Evolutionary conservation across 2,113 vertebrate genomes (phyloP), one percentile per base, ranked within the genome.

Genomic region (Arvicanthis niloticus): DNA sequence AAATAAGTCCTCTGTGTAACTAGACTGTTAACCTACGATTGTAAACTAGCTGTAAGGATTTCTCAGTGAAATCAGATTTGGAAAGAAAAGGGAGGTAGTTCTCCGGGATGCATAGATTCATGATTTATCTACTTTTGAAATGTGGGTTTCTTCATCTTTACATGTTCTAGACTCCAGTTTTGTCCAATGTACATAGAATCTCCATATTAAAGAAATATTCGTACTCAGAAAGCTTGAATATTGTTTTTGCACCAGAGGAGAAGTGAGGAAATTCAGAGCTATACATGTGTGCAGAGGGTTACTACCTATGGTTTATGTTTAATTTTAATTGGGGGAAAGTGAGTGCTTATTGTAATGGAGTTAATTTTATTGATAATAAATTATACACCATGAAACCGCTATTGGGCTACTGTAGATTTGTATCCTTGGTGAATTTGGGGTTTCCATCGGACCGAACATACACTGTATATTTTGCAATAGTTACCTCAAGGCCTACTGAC

Each of bases 401-500:
- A 98, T 98, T 98, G 98, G 98, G 97, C 98, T 98, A 98, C 98
- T 97, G 98, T 98, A 98, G 98, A 98, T 98, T 98, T 99, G 96
- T 99, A 99, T 97, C 95, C 98, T 98, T 97, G 94, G 91, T 85
- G 89, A 98, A 97, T 96, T 97, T 88, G 97, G 97, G 97, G 94
- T 97, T 98, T 98, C 96, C 98, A 96, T 98, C 95, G 82, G 98
- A 96, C 98, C 98, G 97, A 98, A 98, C 97, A 17, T 97, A 99
- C 98, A 98, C 98, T 99, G 99, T 99, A 99, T 99, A 98, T 98
- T 98, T 99, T 99, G 98, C 98, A 98, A 99, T 98, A 98, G 99
- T 99, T 99, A 99, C 99, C 99, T 99, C 99, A 99, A 99, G 99
- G 99, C 99, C 99, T 99, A 98, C 98, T 98, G 99, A 99, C 99